phyloP scores from a whole-genome alignment of 2,113 vertebrate genomes.

The Callospermophilus lateralis region DNA sequence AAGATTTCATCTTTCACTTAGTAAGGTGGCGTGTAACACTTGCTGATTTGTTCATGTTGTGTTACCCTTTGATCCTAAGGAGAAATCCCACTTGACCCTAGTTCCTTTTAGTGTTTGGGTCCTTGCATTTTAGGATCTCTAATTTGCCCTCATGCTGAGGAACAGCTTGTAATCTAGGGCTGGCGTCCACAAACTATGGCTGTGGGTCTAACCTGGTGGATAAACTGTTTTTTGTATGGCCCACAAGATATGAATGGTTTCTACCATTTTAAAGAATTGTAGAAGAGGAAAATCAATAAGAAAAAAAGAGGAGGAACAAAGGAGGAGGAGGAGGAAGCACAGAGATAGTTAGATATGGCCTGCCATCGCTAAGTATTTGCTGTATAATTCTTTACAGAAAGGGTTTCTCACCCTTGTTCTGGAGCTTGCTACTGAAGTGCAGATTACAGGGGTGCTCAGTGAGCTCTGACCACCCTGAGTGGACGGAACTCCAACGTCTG shows the following conservation, averaged over 20 bases:
- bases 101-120: not conserved
- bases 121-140: not conserved
- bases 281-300: not conserved
- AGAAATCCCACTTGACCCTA: not conserved
- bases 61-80: not conserved
- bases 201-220: not conserved
- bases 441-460: not conserved
- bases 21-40: not conserved
- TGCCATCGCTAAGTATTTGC: not conserved
- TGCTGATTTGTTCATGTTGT: not conserved
- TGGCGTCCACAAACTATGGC: not conserved
- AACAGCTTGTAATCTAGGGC: not conserved
- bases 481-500: not conserved
- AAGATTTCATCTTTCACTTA: not conserved
- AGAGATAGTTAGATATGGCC: not conserved
- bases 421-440: not conserved
- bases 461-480: not conserved
- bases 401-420: not conserved
- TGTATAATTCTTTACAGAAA: not conserved
- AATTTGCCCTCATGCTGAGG: not conserved
- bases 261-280: not conserved
- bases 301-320: not conserved
- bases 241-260: not conserved
- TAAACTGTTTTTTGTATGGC: not conserved
- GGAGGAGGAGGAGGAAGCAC: not conserved